Evolutionary conservation across 2,888 invertebrate genomes (phyloP), one percentile per base, ranked within the genome.

Genomic region (Apodemia zela): DNA sequence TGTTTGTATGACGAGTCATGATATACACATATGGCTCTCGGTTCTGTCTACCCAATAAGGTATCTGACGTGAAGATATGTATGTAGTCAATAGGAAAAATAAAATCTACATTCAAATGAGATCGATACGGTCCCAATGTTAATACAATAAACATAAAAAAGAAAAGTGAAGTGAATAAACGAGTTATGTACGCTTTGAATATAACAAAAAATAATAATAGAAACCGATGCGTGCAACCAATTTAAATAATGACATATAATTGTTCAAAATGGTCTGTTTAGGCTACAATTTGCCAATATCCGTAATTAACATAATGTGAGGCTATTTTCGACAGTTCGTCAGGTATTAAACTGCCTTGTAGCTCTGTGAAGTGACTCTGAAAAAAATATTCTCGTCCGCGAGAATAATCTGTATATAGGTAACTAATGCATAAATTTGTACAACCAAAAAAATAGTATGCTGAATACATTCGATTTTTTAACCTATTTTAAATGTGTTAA

Each of bases 231-330:
- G 15, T 25, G 25, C 4, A 54, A 25, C 25, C 54, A 25, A 54
- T 54, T 54, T 54, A 15, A 54, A 54, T 54, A 54, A 54, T 54
- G 25, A 25, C 21, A 54, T 15, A 54, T 54, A 54, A 54, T 54
- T 54, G 54, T 25, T 54, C 4, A 54, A 54, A 54, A 25, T 54
- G 18, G 15, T 54, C 18, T 54, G 25, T 7, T 54, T 54, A 18
- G 21, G 13, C 10, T 54, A 25, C 54, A 54, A 54, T 54, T 54
- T 54, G 54, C 21, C 54, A 54, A 25, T 54, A 54, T 21, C 25
- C 15, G 54, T 21, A 54, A 25, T 54, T 25, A 54, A 54, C 25
- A 25, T 54, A 54, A 54, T 54, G 18, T 25, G 6, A 21, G 13
- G 21, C 11, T 47, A 47, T 47, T 47, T 47, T 54, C 21, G 13